phyloP scores from a whole-genome alignment of 1,140 invertebrate species.

The Drosophila pectinifera region DNA sequence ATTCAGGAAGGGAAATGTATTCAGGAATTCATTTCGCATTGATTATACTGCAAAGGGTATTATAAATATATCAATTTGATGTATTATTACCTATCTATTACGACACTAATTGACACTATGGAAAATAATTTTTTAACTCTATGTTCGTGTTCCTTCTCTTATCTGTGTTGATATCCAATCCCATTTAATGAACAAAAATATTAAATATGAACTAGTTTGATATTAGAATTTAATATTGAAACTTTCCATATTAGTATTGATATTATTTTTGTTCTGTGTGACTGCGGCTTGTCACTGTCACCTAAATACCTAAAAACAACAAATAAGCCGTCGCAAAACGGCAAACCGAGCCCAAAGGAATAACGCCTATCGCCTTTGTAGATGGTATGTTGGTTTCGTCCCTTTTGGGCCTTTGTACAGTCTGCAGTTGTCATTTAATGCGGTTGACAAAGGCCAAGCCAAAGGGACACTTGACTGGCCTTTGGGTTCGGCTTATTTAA shows the following conservation, averaged over 20 bases:
- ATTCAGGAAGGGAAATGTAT: too few species aligned
- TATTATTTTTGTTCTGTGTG: constrained; percentile 11
- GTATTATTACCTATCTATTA: too few species aligned
- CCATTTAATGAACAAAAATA: too few species aligned
- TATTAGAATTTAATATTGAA: not conserved
- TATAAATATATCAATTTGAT: too few species aligned
- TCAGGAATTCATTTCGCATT: too few species aligned
- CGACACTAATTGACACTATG: too few species aligned
- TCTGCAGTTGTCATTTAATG: constrained; percentile 65
- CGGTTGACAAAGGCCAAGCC: constrained; percentile 62
- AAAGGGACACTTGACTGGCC: constrained; percentile 45
- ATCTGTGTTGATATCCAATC: too few species aligned
- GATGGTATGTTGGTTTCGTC: constrained; percentile 46
- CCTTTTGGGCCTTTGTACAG: constrained; percentile 41
- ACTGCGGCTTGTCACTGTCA: constrained; percentile 47
- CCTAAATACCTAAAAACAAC: constrained; percentile 53
- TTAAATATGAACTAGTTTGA: not conserved
- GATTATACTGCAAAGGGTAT: too few species aligned
- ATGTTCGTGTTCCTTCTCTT: not conserved
- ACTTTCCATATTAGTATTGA: not conserved
- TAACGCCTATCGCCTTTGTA: constrained; percentile 42
- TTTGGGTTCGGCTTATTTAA: constrained; percentile 49
- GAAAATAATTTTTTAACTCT: not conserved
- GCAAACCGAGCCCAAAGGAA: constrained; percentile 33
- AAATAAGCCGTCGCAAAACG: constrained; percentile 38